These are phyloP conservation scores for Stegophylla sp. DNA, from an alignment of 2,888 invertebrate species.

Conservation along the genomic window DNA sequence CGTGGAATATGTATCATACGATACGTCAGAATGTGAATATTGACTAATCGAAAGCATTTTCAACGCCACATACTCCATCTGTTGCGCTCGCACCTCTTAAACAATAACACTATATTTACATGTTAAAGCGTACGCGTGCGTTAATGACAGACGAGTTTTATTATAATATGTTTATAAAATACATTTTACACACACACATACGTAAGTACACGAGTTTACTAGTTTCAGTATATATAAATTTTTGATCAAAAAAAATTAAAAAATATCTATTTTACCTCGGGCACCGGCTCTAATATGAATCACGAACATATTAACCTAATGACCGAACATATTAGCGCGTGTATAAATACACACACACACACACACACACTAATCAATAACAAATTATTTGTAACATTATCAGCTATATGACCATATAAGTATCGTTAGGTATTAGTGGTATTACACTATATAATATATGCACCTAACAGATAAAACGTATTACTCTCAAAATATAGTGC, in stretches of 20 bases:
- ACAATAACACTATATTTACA: neutral
- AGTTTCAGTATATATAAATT: neutral
- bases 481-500: too few relatives aligned
- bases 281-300: neutral
- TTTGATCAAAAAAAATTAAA: slow-evolving; percentile 9
- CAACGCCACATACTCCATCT: slow-evolving; percentile 6
- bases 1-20: neutral
- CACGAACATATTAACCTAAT: slow-evolving; percentile 14
- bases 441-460: too few relatives aligned
- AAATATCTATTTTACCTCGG: neutral
- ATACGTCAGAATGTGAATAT: neutral
- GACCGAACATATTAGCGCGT: slow-evolving; percentile 26
- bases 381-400: slow-evolving; percentile 4
- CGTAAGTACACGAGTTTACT: neutral
- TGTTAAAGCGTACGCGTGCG: neutral
- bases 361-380: slow-evolving; percentile 13
- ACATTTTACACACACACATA: neutral
- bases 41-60: slow-evolving; percentile 22
- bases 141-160: slow-evolving; percentile 8
- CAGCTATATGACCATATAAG: neutral
- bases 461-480: too few relatives aligned
- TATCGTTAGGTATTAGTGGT: too few relatives aligned
- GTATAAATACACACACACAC: neutral
- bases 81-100: slow-evolving; percentile 2
- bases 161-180: neutral